Evolutionary conservation across 1,140 invertebrate genomes (phyloP), one percentile per base, ranked within the genome.

Genomic region (Trachymyrmex cornetzi): DNA sequence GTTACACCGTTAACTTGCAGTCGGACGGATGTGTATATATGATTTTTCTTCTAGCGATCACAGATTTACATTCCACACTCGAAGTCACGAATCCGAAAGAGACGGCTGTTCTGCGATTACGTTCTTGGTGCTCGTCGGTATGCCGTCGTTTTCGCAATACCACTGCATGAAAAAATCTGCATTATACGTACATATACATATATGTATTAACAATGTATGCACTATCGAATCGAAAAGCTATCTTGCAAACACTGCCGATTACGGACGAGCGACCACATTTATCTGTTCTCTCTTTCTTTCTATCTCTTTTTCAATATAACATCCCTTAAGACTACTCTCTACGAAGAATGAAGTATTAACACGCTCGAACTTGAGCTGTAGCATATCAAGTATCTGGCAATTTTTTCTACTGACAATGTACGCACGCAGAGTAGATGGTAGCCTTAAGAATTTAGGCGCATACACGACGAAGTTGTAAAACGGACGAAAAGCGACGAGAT

Each of bases 401-500:
- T 85, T 61, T 72, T 82, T 82, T 84, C 44, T 75, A 74, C 24
- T 19, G 48, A 61, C 53, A 27, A 77, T 50, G 61, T 53, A 66
- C 44, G 48, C 59, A 53, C 38, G 66, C 66, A 53, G 50, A 34
- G 14, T 81, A 82, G 69, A 77, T 27, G 57, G 87, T 85, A 89
- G 87, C 77, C 80, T 88, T 88, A 86, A 90, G 63, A 30, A 67
- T 81, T 59, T 59, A 77, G 53, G 74, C 71, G 80, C 48, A 85
- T 50, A 89, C 59, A 74, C 11, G 55, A 74, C 12, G 14, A 72
- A 91, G 61, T 77, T 89, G 61, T 74, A 86, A 87, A 90, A 89
- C 64, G 82, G 81, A 86, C 27, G 48, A 74, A 92, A 91, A 93
- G 84, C 88, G 75, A 91, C 88, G 90, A 69, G 66, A 81, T 90